These are phyloP conservation scores for Microplitis demolitor DNA, from an alignment of 1,140 invertebrate species.

Conservation along the genomic window DNA sequence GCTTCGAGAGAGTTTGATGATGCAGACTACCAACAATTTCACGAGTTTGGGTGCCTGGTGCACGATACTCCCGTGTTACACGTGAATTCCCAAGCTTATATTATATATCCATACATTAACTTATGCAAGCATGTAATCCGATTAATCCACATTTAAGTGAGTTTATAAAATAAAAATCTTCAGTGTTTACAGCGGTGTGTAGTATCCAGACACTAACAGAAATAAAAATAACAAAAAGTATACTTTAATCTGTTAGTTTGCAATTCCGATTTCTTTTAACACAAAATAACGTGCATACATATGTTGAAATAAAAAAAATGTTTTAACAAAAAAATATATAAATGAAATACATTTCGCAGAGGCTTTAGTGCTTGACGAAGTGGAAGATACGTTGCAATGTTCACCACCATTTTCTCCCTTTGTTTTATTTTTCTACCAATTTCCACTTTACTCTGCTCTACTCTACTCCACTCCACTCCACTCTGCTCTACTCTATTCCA, in stretches of 20 bases:
- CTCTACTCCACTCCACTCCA: too few species aligned
- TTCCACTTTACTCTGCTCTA: neutral
- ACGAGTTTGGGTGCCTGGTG: conserved; percentile 24
- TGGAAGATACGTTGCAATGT: neutral
- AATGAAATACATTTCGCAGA: neutral
- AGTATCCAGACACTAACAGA: too few species aligned
- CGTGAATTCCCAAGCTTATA: conserved; percentile 5
- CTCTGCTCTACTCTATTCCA: too few species aligned
- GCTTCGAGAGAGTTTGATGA: conserved; percentile 14
- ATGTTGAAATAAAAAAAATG: neutral
- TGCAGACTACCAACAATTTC: conserved; percentile 25
- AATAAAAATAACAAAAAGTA: too few species aligned
- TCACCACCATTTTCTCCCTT: neutral
- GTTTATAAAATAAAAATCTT: too few species aligned
- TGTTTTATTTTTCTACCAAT: neutral
- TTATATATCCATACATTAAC: neutral
- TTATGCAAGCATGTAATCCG: neutral
- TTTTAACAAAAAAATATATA: neutral
- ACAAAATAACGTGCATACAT: too few species aligned
- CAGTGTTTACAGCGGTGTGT: too few species aligned
- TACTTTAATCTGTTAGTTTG: too few species aligned
- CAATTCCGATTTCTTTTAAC: too few species aligned
- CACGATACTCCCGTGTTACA: neutral
- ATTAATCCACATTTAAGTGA: neutral
- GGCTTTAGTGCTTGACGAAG: neutral